Percentiles rank a stretch among this genome's conserved stretches.
Conservation (phyloP, 1,140 invertebrate genomes). For the Cataglyphis hispanica region DNA sequence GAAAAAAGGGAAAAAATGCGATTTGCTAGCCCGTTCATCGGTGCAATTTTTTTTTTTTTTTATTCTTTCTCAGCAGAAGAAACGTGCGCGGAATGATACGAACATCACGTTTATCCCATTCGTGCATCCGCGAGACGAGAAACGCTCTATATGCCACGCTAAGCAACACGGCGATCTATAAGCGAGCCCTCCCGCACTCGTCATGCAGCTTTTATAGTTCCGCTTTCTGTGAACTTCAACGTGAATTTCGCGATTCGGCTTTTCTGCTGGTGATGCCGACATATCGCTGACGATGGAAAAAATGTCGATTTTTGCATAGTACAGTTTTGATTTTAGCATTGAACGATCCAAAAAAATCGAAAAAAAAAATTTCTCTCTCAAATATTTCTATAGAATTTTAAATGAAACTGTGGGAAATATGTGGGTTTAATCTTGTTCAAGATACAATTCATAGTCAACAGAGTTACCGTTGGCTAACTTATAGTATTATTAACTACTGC, state of each 20-base stretch:
- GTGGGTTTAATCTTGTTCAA: not conserved
- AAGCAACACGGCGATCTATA: slow-evolving; percentile 37
- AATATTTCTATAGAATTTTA: not conserved
- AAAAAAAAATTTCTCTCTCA: not conserved
- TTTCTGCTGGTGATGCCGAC: not conserved
- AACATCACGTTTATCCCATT: slow-evolving; percentile 37
- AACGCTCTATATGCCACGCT: slow-evolving; percentile 6
- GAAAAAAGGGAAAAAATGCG: slow-evolving; percentile 25
- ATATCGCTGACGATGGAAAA: not conserved
- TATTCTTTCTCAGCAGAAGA: slow-evolving; percentile 15
- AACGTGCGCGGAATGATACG: slow-evolving; percentile 70
- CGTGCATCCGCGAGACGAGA: slow-evolving; percentile 28
- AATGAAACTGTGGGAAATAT: not conserved
- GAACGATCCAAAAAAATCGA: not conserved
- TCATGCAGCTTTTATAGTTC: slow-evolving; percentile 19
- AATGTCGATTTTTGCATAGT: not conserved
- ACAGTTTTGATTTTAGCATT: not conserved
- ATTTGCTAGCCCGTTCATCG: slow-evolving; percentile 65
- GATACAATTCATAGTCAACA: not conserved
- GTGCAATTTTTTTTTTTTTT: slow-evolving; percentile 64
- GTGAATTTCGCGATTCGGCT: not conserved
- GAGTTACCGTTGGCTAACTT: not conserved
- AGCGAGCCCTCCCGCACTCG: slow-evolving; percentile 13
- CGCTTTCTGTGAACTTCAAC: not conserved
- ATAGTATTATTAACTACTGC: slow-evolving; percentile 1